A percentile compares a stretch with the other conserved stretches of the same genome.
Conservation (phyloP, 2,888 invertebrate species). For the Escarpia spicata region DNA sequence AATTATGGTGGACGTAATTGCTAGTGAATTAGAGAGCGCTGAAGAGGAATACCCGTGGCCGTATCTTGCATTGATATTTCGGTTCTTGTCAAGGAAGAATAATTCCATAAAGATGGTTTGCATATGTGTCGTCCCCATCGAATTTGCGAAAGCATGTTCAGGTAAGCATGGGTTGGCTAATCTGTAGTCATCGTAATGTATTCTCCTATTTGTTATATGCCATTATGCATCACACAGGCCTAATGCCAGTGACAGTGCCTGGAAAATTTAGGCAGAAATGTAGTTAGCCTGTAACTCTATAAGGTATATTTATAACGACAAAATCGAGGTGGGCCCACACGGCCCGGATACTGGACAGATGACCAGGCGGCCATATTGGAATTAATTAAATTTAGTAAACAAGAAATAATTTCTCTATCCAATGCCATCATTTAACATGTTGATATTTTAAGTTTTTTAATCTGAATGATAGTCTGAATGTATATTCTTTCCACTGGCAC, state of each 20-base stretch:
- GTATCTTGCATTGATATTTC: background rate
- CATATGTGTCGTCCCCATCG: background rate
- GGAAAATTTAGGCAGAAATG: too few relatives aligned
- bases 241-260: too few relatives aligned
- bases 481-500: too few relatives aligned
- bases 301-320: too few relatives aligned
- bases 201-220: background rate
- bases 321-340: too few relatives aligned
- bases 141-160: background rate
- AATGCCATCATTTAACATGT: background rate
- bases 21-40: background rate
- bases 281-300: too few relatives aligned
- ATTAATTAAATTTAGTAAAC: background rate
- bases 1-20: background rate
- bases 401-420: background rate
- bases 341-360: too few relatives aligned
- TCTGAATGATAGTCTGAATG: background rate
- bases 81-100: background rate
- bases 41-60: too few relatives aligned
- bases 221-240: too few relatives aligned
- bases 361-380: background rate
- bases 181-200: background rate
- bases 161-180: background rate
- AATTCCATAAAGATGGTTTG: background rate
- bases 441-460: background rate